Conservation (phyloP, 2,888 invertebrate species). For the Drosophila subquinaria region DNA sequence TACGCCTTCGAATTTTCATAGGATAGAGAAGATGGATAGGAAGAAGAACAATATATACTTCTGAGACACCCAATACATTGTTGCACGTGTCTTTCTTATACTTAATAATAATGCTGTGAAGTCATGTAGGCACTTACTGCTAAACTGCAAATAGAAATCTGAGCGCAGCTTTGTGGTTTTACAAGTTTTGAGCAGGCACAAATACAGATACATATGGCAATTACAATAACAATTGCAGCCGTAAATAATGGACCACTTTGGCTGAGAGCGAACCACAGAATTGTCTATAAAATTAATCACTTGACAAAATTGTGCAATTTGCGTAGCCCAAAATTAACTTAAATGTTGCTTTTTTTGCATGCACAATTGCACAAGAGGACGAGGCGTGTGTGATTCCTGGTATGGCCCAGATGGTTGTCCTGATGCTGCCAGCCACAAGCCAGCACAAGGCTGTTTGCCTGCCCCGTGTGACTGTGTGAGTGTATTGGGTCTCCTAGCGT, state of each 20-base stretch:
- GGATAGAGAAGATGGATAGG: too few relatives aligned
- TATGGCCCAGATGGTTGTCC: not conserved
- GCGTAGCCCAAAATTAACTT: conserved; percentile 78
- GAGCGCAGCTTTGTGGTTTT: not conserved
- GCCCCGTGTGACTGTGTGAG: conserved; percentile 26
- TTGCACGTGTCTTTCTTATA: not conserved
- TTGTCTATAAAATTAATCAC: conserved; percentile 77
- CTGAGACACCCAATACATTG: not conserved
- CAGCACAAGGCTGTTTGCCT: conserved; percentile 1
- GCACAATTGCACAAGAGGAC: conserved; percentile 64
- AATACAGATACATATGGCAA: conserved; percentile 5
- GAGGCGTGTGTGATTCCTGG: not conserved
- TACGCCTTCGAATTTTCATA: too few relatives aligned
- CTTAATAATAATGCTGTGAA: not conserved
- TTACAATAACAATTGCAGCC: conserved; percentile 43
- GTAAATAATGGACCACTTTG: conserved; percentile 35
- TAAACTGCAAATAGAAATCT: not conserved
- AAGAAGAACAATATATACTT: not conserved
- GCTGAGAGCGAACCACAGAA: conserved; percentile 56
- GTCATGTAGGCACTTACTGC: not conserved
- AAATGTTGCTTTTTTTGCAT: conserved; percentile 67
- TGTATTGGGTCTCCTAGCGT: conserved; percentile 26
- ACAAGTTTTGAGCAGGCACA: not conserved
- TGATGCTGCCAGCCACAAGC: conserved; percentile 2
- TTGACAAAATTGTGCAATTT: conserved; percentile 76